Percentiles rank a stretch among this genome's conserved stretches.
Conservation (phyloP, 2,797 vertebrate genomes). For the Neoniphon sammara region DNA sequence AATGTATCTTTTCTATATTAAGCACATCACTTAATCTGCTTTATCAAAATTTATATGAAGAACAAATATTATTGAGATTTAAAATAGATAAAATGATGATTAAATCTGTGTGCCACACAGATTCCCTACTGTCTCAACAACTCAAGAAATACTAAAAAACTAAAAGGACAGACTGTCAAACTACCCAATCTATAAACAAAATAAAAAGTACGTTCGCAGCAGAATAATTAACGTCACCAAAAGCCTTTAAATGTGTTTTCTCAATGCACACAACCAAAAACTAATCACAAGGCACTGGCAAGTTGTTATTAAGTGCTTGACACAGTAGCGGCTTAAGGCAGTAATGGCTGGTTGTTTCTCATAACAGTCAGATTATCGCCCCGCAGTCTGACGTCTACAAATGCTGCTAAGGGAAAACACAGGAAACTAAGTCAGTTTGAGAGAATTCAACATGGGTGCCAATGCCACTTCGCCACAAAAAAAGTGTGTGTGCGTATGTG, state of each 20-base stretch:
- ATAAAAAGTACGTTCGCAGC: slow-evolving; percentile 28
- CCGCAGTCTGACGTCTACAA: slow-evolving; percentile 54
- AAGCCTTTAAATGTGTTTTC: slow-evolving; percentile 15
- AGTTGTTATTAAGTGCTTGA: slow-evolving; percentile 57
- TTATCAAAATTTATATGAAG: neutral
- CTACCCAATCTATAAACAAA: slow-evolving; percentile 6
- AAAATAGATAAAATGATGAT: neutral
- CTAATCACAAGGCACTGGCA: slow-evolving; percentile 59
- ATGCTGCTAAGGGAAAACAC: slow-evolving; percentile 57
- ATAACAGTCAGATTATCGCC: slow-evolving; percentile 74
- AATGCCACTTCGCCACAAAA: slow-evolving; percentile 59
- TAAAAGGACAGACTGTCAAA: neutral
- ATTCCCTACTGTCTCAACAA: neutral
- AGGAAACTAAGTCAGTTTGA: slow-evolving; percentile 70
- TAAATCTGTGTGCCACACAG: too few species aligned
- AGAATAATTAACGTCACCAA: slow-evolving; percentile 23
- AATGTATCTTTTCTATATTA: too few species aligned
- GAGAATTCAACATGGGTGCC: slow-evolving; percentile 64
- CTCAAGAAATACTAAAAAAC: neutral
- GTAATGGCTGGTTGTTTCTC: slow-evolving; percentile 64
- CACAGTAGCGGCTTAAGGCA: slow-evolving; percentile 55
- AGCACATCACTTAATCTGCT: too few species aligned
- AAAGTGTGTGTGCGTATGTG: slow-evolving; percentile 15
- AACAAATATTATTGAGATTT: slow-evolving; percentile 6
- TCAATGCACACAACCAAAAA: slow-evolving; percentile 42